Evolutionary conservation across 53 echinoderm and acorn worm genomes (phyloP).

Genomic region (Crossaster papposus): DNA sequence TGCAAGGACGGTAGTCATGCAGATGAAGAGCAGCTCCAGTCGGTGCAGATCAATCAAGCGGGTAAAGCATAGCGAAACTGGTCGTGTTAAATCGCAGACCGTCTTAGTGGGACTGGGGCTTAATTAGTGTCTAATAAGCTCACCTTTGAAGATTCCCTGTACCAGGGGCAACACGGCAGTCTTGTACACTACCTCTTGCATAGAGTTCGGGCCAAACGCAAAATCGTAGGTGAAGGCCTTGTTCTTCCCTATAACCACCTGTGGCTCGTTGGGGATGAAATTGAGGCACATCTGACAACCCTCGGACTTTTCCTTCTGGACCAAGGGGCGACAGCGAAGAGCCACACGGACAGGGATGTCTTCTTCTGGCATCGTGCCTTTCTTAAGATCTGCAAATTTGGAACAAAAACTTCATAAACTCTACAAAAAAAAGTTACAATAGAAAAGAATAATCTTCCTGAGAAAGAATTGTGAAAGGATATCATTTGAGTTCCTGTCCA

Average conservation of each 20-base stretch:
- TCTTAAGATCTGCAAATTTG: background rate
- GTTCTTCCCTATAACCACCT: slow-evolving; percentile 91
- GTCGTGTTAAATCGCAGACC: too few relatives aligned
- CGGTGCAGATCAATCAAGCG: too few relatives aligned
- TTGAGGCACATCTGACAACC: slow-evolving; percentile 86
- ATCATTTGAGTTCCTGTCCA: too few relatives aligned
- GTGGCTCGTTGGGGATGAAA: slow-evolving; percentile 82
- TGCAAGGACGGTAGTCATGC: too few relatives aligned
- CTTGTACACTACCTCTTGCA: slow-evolving; percentile 73
- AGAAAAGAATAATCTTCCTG: background rate
- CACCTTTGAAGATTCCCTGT: slow-evolving; percentile 95
- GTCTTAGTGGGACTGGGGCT: too few relatives aligned
- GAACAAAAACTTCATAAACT: background rate
- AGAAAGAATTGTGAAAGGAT: too few relatives aligned
- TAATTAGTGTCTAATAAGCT: too few relatives aligned
- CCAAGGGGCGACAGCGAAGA: slow-evolving; percentile 82
- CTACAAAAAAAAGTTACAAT: background rate
- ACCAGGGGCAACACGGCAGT: slow-evolving; percentile 75
- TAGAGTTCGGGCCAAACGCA: slow-evolving; percentile 74
- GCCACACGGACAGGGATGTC: slow-evolving; percentile 93
- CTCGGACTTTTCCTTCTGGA: slow-evolving; percentile 85
- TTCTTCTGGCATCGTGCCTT: slow-evolving; percentile 70
- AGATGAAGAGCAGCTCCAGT: too few relatives aligned
- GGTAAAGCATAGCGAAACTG: too few relatives aligned
- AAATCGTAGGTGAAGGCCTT: slow-evolving; percentile 98